Percentiles rank a stretch among this genome's conserved stretches.
These are phyloP conservation scores for Gulo gulo DNA, from an alignment of 2,113 vertebrate species.

Conservation along the genomic window DNA sequence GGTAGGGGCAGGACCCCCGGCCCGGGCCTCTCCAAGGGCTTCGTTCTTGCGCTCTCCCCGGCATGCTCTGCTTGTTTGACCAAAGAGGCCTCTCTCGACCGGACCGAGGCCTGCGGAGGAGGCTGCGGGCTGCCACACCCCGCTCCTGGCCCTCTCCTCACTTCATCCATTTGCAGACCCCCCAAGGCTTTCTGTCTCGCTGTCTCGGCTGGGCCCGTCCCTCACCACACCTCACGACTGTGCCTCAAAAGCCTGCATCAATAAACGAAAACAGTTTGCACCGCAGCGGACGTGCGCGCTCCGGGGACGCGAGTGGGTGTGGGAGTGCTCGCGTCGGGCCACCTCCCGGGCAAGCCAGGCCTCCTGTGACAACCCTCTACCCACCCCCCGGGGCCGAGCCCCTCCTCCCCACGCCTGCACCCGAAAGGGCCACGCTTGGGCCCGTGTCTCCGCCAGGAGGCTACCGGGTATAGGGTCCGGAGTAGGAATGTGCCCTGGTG, in stretches of 20 bases:
- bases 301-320: neutral
- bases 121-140: neutral
- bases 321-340: neutral
- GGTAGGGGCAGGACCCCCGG: neutral
- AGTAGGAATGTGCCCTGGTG: neutral
- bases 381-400: neutral
- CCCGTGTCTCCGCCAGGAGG: neutral
- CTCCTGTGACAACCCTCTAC: too few relatives aligned
- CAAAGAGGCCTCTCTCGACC: constrained; percentile 44
- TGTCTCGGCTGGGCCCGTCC: neutral
- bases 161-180: constrained; percentile 1
- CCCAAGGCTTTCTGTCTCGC: neutral
- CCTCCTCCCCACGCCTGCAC: neutral
- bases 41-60: neutral
- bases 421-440: neutral
- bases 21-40: neutral
- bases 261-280: constrained; percentile 65
- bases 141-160: neutral
- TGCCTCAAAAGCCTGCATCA: constrained; percentile 67
- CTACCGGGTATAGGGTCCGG: neutral
- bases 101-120: neutral
- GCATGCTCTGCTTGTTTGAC: constrained; percentile 61
- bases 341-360: neutral
- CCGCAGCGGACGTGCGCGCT: constrained; percentile 11
- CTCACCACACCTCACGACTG: constrained; percentile 62